These are phyloP conservation scores for Phylloscopus whistleri DNA, from an alignment of 2,113 vertebrate species.

Conservation along the genomic window DNA sequence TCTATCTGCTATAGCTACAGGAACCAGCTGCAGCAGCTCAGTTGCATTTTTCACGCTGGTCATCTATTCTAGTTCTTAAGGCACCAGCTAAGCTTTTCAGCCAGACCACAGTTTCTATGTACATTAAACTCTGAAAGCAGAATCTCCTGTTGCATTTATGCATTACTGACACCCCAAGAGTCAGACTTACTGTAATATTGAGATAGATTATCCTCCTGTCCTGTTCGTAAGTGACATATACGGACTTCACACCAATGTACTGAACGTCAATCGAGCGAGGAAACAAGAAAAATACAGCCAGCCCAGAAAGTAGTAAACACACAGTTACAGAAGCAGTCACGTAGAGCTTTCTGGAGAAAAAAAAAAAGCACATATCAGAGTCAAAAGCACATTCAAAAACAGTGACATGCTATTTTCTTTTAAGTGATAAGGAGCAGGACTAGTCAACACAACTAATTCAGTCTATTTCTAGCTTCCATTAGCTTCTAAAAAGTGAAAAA, in stretches of 20 bases:
- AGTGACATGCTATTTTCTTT: background rate
- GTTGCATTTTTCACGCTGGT: background rate
- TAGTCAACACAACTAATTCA: background rate
- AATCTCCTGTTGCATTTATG: background rate
- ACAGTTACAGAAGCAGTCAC: constrained; percentile 89
- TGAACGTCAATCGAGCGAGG: constrained; percentile 93
- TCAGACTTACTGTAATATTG: constrained; percentile 88
- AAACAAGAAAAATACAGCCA: constrained; percentile 96
- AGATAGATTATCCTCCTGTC: constrained; percentile 85
- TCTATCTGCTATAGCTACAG: background rate
- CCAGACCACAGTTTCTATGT: background rate
- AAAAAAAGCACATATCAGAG: background rate
- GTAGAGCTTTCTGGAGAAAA: constrained; percentile 86
- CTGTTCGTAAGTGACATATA: constrained; percentile 86
- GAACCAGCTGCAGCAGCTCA: background rate
- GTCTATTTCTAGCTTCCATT: background rate
- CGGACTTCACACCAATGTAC: constrained; percentile 93
- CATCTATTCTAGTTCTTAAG: background rate
- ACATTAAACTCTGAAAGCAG: background rate
- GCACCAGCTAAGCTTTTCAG: background rate
- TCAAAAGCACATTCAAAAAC: background rate
- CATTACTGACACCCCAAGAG: background rate
- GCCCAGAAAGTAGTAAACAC: constrained; percentile 89
- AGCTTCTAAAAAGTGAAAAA: background rate
- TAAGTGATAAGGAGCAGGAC: background rate